Evolutionary conservation across 2,888 invertebrate species (phyloP).

Genomic region (Latheticus oryzae): DNA sequence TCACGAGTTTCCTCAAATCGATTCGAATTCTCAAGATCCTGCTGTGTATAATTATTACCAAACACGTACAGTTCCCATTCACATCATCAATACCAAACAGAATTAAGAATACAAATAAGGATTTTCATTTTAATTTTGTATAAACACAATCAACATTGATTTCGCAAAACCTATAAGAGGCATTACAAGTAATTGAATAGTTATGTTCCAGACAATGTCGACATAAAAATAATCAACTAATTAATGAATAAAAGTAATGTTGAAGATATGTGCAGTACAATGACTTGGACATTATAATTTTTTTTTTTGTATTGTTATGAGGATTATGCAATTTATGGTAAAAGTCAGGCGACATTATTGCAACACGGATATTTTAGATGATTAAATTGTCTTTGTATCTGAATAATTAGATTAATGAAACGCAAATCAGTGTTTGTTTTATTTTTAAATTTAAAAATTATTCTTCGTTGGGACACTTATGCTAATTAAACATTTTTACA

Average conservation of each 20-base stretch:
- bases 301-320: constrained; percentile 6
- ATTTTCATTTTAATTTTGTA: constrained; percentile 18
- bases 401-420: background rate
- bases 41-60: constrained; percentile 15
- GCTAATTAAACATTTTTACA: too few relatives aligned
- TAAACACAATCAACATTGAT: constrained; percentile 5
- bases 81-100: constrained; percentile 1
- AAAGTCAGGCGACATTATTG: background rate
- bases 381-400: constrained; percentile 3
- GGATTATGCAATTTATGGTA: background rate
- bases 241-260: too few relatives aligned
- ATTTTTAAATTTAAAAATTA: background rate
- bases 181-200: constrained; percentile 18
- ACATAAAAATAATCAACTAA: too few relatives aligned
- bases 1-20: too few relatives aligned
- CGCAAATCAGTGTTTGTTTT: background rate
- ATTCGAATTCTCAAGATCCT: too few relatives aligned
- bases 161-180: constrained; percentile 16
- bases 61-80: constrained; percentile 15
- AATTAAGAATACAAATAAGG: constrained; percentile 16
- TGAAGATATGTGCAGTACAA: constrained; percentile 8
- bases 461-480: too few relatives aligned
- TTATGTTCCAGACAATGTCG: constrained; percentile 14
- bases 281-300: constrained; percentile 1
- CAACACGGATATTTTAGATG: constrained; percentile 3